These are phyloP conservation scores for Miltochrista miniata DNA, from an alignment of 2,888 invertebrate genomes.

Conservation along the genomic window DNA sequence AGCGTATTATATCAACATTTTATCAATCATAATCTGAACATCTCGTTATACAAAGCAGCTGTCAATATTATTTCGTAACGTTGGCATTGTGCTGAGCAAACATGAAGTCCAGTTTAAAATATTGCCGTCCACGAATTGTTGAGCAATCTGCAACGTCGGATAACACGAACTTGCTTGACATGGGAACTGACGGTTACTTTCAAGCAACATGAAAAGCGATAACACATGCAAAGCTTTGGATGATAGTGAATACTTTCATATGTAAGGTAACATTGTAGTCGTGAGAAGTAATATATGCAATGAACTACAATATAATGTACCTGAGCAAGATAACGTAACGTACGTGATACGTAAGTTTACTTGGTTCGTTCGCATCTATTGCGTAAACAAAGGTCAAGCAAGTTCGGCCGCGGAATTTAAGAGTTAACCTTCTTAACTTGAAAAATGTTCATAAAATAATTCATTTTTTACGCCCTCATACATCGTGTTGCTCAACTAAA, in stretches of 20 bases:
- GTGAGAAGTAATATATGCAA: constrained; percentile 66
- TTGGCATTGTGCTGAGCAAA: constrained; percentile 28
- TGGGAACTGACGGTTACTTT: constrained; percentile 35
- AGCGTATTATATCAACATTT: constrained; percentile 16
- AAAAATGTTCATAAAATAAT: background rate
- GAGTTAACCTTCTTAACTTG: constrained; percentile 5
- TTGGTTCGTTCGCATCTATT: constrained; percentile 64
- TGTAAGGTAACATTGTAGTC: constrained; percentile 60
- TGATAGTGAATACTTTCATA: constrained; percentile 60
- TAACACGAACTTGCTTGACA: constrained; percentile 44
- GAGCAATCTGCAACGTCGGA: constrained; percentile 42
- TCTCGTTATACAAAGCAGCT: constrained; percentile 15
- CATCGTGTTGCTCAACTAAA: too few relatives aligned
- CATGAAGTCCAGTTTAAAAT: constrained; percentile 37
- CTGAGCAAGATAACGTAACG: constrained; percentile 39
- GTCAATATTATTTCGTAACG: constrained; percentile 42
- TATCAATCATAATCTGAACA: constrained; percentile 10
- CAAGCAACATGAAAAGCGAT: constrained; percentile 27
- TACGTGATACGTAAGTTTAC: constrained; percentile 54
- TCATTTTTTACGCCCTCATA: background rate
- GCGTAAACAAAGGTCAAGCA: constrained; percentile 67
- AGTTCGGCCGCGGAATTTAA: constrained; percentile 13
- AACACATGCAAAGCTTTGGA: constrained; percentile 45
- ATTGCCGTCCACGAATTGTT: constrained; percentile 44
- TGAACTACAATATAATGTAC: constrained; percentile 45